Base-by-base conservation (phyloP, 2,888 invertebrate species). In the Cephus pygmeus region DNA sequence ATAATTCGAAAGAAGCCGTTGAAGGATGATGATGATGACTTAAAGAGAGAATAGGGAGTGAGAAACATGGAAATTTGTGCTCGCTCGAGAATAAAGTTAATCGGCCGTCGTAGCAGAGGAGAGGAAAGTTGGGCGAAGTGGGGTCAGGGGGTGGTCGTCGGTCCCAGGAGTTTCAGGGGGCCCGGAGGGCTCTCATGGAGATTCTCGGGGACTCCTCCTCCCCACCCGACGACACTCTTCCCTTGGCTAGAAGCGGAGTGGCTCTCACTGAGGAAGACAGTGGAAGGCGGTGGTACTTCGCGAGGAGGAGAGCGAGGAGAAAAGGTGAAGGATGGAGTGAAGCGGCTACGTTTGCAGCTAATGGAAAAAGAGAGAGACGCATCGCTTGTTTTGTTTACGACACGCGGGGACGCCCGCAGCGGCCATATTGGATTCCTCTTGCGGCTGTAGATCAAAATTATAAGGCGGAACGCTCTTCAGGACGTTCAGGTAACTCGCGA, bases 401-500 rank as follows among this genome's bases (percentile, higher is more conserved):
- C 81, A 81, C 83, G 79, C 83, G 79, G 82, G 77, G 80, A 83
- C 79, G 81, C 81, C 81, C 78, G 78, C 73, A 80, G 79, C 81
- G 79, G 88, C 89, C 90, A 89, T 90, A 79, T 87, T 90, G 87
- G 86, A 89, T 89, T 88, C 87, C 85, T 86, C 87, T 85, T 80
- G 84, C 81, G 83, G 83, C 85, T 84, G 83, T 86, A 87, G 86
- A 89, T 89, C 84, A 87, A 88, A 89, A 89, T 90, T 89, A 88
- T 87, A 88, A 87, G 86, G 87, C 85, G 83, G 82, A 87, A 85
- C 85, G 83, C 69, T 71, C 77, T 69, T 33, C 69, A 23, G 75
- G 71, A 73, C n/a, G 73, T 73, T n/a, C 73, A 73, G 73, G 73
- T 12, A 33, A 33, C 71, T 71, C 71, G 34, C 81, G 81, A 77